These are phyloP conservation scores for Brienomyrus brachyistius DNA, from an alignment of 2,113 vertebrate genomes.

Conservation along the genomic window DNA sequence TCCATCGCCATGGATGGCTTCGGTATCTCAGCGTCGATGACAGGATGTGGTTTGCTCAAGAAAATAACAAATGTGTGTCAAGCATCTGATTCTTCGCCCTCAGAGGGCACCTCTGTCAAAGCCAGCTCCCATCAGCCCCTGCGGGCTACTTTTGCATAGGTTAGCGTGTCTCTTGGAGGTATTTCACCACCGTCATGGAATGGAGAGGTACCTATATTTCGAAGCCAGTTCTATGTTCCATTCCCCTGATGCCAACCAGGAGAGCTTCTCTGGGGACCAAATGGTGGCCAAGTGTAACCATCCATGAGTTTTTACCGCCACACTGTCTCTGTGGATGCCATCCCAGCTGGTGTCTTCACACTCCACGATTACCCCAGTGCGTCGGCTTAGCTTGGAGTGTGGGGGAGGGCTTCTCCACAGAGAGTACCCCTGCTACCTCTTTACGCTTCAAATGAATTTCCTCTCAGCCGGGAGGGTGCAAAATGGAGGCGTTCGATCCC, in stretches of 20 bases:
- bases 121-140: not conserved
- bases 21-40: not conserved
- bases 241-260: not conserved
- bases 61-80: not conserved
- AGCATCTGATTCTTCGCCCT: not conserved
- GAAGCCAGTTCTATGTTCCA: not conserved
- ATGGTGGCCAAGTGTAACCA: not conserved
- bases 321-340: not conserved
- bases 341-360: not conserved
- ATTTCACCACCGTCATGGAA: not conserved
- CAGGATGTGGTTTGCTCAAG: not conserved
- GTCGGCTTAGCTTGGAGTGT: not conserved
- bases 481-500: constrained; percentile 6
- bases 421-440: not conserved
- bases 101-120: not conserved
- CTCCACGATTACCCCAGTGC: not conserved
- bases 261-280: not conserved
- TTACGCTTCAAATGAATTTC: constrained; percentile 12
- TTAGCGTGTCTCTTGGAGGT: not conserved
- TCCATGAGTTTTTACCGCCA: not conserved
- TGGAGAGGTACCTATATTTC: not conserved
- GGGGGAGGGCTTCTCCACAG: not conserved
- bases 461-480: constrained; percentile 1
- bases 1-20: not conserved
- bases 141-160: not conserved